Evolutionary conservation across 2,888 invertebrate species (phyloP).

Genomic region (Agrochola circellaris): DNA sequence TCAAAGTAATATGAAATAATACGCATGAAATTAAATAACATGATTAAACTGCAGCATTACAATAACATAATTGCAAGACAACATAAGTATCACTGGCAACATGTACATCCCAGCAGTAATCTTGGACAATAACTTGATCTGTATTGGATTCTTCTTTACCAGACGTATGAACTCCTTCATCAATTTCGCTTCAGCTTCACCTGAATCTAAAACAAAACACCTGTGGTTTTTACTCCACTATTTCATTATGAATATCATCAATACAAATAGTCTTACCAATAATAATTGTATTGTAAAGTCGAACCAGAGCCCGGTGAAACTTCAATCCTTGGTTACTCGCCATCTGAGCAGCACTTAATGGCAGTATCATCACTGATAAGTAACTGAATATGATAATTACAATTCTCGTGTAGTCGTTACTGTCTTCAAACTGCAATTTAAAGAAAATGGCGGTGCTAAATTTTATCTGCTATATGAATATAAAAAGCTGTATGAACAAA

Average conservation of each 20-base stretch:
- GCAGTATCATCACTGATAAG: conserved; percentile 12
- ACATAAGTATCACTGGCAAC: background rate
- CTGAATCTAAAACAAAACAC: background rate
- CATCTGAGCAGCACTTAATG: conserved; percentile 27
- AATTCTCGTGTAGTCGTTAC: background rate
- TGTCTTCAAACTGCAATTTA: background rate
- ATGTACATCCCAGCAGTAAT: conserved; percentile 14
- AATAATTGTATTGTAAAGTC: conserved; percentile 25
- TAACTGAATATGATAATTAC: background rate
- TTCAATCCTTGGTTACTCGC: conserved; percentile 9
- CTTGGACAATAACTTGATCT: conserved; percentile 18
- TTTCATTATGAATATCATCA: background rate
- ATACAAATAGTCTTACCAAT: conserved; percentile 2
- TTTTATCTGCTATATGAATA: background rate
- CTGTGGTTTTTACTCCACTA: background rate
- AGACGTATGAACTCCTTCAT: conserved; percentile 28
- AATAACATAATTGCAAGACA: background rate
- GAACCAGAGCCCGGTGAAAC: conserved; percentile 9
- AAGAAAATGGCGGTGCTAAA: background rate
- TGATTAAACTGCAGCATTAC: conserved; percentile 28
- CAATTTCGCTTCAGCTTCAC: background rate
- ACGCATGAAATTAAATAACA: conserved; percentile 11
- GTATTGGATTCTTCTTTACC: conserved; percentile 6
- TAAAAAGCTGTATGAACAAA: background rate
- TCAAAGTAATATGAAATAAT: background rate